phyloP scores from a whole-genome alignment of 2,888 invertebrate genomes.

The Meta bourneti region DNA sequence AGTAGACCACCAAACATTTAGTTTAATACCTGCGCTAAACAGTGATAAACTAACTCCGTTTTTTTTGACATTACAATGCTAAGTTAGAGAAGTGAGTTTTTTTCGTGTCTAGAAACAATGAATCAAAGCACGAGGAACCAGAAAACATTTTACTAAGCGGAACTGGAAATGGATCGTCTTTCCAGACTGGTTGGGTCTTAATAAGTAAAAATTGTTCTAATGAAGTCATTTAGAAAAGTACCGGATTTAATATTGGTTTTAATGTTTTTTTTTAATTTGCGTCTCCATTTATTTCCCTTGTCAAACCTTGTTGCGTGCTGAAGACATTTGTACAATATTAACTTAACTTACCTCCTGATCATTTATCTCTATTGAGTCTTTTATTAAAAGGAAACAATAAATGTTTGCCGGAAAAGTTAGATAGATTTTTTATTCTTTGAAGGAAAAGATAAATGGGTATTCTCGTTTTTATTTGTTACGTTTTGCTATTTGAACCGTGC shows the following conservation, averaged over 20 bases:
- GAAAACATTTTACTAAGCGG: background rate
- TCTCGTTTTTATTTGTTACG: too few relatives aligned
- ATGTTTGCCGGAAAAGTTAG: background rate
- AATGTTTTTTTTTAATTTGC: background rate
- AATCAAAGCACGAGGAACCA: background rate
- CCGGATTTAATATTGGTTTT: background rate
- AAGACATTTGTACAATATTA: background rate
- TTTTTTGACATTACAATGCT: too few relatives aligned
- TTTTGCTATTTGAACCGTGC: too few relatives aligned
- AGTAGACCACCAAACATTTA: background rate
- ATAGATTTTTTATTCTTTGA: background rate
- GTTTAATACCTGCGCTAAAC: background rate
- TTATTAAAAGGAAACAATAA: background rate
- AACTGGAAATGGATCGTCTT: background rate
- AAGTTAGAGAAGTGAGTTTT: background rate
- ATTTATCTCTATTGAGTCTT: background rate
- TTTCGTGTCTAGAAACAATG: background rate
- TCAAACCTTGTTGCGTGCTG: background rate
- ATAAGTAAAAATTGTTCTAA: background rate
- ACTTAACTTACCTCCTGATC: background rate
- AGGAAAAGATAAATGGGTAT: background rate
- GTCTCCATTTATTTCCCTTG: background rate
- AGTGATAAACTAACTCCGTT: background rate
- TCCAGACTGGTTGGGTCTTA: background rate
- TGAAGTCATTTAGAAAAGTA: background rate